phyloP scores from a whole-genome alignment of 1,140 invertebrate genomes.

The Euura lappo region DNA sequence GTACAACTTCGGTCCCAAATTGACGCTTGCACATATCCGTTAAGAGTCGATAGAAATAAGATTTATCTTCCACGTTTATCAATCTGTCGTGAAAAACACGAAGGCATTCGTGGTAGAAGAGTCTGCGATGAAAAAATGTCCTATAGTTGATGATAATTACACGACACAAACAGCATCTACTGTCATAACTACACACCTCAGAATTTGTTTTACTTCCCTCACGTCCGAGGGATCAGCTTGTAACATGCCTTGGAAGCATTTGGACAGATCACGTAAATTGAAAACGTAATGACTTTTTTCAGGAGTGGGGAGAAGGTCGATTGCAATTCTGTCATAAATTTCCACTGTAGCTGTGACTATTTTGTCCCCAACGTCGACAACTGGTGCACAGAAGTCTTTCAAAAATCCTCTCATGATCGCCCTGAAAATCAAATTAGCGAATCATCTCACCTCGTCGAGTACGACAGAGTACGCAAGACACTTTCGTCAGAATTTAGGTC shows the following conservation, averaged over 20 bases:
- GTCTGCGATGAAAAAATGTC: conserved; percentile 57
- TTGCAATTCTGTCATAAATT: conserved; percentile 78
- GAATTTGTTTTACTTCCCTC: conserved; percentile 69
- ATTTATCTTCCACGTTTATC: conserved; percentile 80
- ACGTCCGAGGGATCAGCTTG: conserved; percentile 72
- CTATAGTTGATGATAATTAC: conserved; percentile 6
- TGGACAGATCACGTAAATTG: conserved; percentile 87
- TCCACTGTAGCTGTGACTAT: conserved; percentile 83
- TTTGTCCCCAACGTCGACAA: conserved; percentile 70
- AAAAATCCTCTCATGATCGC: conserved; percentile 80
- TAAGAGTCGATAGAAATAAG: conserved; percentile 78
- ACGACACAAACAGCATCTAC: background rate
- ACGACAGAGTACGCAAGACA: too few relatives aligned
- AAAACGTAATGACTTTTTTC: conserved; percentile 92
- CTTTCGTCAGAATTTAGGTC: background rate
- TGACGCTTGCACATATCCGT: conserved; percentile 65
- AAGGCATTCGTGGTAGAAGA: conserved; percentile 90
- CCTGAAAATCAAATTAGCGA: conserved; percentile 23
- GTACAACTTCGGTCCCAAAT: conserved; percentile 70
- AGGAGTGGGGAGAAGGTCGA: conserved; percentile 83
- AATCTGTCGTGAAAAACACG: conserved; percentile 91
- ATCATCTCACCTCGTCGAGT: background rate
- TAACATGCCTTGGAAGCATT: conserved; percentile 87
- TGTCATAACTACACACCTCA: conserved; percentile 54
- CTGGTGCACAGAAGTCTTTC: conserved; percentile 74